phyloP scores from a whole-genome alignment of 2,888 invertebrate genomes.

The Sphecodes monilicornis region DNA sequence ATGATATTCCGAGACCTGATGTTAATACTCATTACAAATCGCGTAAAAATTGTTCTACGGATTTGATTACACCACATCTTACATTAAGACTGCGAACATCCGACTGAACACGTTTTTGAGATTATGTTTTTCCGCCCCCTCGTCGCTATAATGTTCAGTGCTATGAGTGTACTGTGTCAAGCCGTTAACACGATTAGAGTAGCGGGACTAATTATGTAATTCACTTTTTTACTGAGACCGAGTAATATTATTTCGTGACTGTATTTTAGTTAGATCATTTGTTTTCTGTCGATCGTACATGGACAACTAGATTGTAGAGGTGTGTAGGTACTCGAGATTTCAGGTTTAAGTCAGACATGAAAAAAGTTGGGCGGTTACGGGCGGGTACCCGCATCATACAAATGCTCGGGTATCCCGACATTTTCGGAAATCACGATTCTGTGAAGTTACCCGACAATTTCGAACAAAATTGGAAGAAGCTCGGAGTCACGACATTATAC shows the following conservation, averaged over 20 bases:
- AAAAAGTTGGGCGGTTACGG: too few species aligned
- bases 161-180: neutral
- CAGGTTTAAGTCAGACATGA: too few species aligned
- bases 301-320: neutral
- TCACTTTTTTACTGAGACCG: neutral
- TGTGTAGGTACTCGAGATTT: too few species aligned
- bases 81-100: constrained; percentile 28
- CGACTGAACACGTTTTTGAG: constrained; percentile 22
- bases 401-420: too few species aligned
- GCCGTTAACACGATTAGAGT: neutral
- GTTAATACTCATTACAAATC: constrained; percentile 37
- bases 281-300: neutral
- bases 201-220: neutral
- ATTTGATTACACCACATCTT: constrained; percentile 5
- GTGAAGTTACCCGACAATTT: too few species aligned
- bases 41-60: constrained; percentile 10
- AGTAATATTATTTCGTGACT: constrained; percentile 12
- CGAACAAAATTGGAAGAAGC: too few species aligned
- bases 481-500: too few species aligned
- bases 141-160: constrained; percentile 6
- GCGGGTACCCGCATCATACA: too few species aligned
- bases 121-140: constrained; percentile 5
- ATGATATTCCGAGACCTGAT: constrained; percentile 36
- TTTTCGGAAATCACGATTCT: too few species aligned
- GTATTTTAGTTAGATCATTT: neutral